Evolutionary conservation across 1,140 invertebrate genomes (phyloP).

Genomic region (Fragariocoptes setiger): DNA sequence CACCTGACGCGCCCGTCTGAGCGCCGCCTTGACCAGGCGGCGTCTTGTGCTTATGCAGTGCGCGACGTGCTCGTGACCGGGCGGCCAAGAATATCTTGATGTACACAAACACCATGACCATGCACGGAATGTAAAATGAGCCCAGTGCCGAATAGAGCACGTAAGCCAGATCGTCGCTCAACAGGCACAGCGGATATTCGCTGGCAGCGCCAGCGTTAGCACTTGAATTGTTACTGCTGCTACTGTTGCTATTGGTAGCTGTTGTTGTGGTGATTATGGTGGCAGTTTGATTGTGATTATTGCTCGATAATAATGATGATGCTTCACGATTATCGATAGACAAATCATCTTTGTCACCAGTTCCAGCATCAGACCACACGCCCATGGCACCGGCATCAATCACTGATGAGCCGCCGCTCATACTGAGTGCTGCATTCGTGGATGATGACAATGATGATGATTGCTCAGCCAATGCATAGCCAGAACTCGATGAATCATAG

Average conservation of each 20-base stretch:
- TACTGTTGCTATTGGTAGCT: not conserved
- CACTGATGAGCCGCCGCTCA: not conserved
- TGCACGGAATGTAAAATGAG: constrained; percentile 91
- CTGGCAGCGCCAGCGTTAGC: constrained; percentile 2
- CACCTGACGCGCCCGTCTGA: not conserved
- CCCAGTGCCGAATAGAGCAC: constrained; percentile 87
- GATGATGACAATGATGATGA: not conserved
- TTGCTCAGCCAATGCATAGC: not conserved
- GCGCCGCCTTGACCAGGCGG: too few species aligned
- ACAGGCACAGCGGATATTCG: constrained; percentile 11
- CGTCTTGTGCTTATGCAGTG: constrained; percentile 15
- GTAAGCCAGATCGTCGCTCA: constrained; percentile 78
- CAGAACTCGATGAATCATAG: not conserved
- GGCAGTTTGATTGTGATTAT: not conserved
- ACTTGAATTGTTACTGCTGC: not conserved
- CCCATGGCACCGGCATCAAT: not conserved
- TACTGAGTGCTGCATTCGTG: not conserved
- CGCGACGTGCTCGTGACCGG: constrained; percentile 49
- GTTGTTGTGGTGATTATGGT: not conserved
- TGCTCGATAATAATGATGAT: not conserved
- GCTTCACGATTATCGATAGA: not conserved
- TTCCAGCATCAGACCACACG: not conserved
- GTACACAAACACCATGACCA: constrained; percentile 97
- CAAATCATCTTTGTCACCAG: not conserved
- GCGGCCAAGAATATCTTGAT: constrained; percentile 91